phyloP scores from a whole-genome alignment of 2,113 vertebrate species.

The Elanus axillaris region DNA sequence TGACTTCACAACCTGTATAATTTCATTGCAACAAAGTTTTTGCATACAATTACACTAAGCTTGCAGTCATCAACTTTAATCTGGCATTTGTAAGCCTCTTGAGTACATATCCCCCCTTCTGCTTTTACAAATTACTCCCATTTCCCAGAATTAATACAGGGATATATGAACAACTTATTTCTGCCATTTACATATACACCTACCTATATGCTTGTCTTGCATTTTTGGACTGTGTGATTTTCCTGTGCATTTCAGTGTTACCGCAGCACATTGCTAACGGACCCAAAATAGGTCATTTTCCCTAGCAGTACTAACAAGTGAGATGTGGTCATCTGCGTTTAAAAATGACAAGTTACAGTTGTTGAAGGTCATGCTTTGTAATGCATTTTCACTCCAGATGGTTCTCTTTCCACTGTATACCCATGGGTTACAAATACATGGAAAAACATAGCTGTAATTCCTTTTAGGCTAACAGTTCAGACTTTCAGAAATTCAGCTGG shows the following conservation, averaged over 20 bases:
- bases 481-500: constrained; percentile 23
- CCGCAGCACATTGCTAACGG: neutral
- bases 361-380: neutral
- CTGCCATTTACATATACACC: neutral
- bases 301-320: neutral
- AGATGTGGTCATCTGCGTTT: fast-evolving
- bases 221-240: neutral
- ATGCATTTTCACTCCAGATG: constrained; percentile 5
- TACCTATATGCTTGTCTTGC: neutral
- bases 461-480: neutral
- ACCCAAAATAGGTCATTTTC: neutral
- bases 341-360: neutral
- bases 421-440: neutral
- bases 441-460: constrained; percentile 21
- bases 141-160: neutral
- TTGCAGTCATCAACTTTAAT: neutral
- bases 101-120: neutral
- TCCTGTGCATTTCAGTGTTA: neutral
- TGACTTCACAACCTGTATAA: neutral
- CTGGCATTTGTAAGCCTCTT: neutral
- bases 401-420: neutral
- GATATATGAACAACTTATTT: neutral
- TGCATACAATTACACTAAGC: neutral
- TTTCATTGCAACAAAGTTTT: neutral
- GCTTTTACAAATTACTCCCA: neutral